Base-by-base conservation (phyloP, 2,797 vertebrate genomes). In the Erithacus rubecula region DNA sequence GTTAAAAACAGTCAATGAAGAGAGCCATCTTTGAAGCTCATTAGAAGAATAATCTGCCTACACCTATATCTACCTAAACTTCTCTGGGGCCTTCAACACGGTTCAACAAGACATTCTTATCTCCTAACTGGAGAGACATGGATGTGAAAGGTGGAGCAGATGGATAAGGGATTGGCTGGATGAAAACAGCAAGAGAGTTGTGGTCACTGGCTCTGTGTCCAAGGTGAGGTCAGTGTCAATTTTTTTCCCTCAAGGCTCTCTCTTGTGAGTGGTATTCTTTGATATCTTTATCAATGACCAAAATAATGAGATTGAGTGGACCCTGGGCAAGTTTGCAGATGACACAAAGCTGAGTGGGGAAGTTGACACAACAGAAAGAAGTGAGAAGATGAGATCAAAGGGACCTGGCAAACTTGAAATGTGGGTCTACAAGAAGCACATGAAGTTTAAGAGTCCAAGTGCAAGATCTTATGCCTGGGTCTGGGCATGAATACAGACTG, bases 141-240 rank as follows among this genome's bases (percentile, higher is more conserved):
- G 26, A 32, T 53, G 16, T 36, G 34, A 34, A 60, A 39, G 21
- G 17, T 74, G 26, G 39, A 39, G 23, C 12, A 2, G 3, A 7
- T 41, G 24, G 7, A 19, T 19, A 16, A 67, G 10, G 14, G 34
- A 10, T 3, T 30, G n/a, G 4, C 27, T 29, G 44, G 16, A 44
- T 39, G 22, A n/a, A 44, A 1, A 6, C 37, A 59, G 39, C 11
- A 46, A 34, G 60, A 39, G 29, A 53, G 10, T 52, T 67, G 30
- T 46, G 39, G 21, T 74, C 29, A 39, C 12, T 34, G 34, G 24
- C 27, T 65, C 52, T 44, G 1, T 30, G 39, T 10, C 21, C 34
- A 53, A 32, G 30, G 3, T 8, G 60, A 46, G 30, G 26, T 16
- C 0, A 0, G 18, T 36, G 21, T 23, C 55, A 13, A 14, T 9